These are phyloP conservation scores for Syngnathus scovelli DNA, from an alignment of 2,113 vertebrate species.

Conservation along the genomic window DNA sequence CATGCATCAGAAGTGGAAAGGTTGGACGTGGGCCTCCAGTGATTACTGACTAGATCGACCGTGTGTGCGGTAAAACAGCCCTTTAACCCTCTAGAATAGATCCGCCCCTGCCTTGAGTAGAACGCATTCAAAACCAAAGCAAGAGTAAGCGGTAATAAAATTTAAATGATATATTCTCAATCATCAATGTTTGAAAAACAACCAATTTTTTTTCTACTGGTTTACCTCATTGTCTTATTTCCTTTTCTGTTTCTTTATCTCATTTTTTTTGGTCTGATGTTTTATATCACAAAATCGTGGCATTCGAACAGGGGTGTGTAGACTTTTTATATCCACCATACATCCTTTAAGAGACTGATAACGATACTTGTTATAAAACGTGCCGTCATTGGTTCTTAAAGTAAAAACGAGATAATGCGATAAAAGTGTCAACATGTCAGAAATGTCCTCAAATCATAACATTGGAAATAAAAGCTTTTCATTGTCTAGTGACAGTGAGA, in stretches of 20 bases:
- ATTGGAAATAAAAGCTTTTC: neutral
- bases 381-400: neutral
- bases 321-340: neutral
- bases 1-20: slow-evolving; percentile 52
- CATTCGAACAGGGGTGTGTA: neutral
- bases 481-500: slow-evolving; percentile 3
- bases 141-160: no score
- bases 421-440: neutral
- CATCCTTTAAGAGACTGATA: neutral
- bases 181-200: no score
- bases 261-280: neutral
- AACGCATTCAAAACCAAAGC: no score
- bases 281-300: no score
- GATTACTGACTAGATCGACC: slow-evolving; percentile 74
- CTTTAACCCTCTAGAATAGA: no score
- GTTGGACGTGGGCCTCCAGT: slow-evolving; percentile 71
- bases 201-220: no score
- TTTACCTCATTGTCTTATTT: no score
- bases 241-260: no score
- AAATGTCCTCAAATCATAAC: neutral
- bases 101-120: no score
- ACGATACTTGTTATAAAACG: neutral
- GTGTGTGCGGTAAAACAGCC: slow-evolving; percentile 68
- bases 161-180: no score
- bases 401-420: neutral